phyloP scores from a whole-genome alignment of 37 sponge, comb jelly and placozoan genomes.

The Aphrocallistes beatrix region DNA sequence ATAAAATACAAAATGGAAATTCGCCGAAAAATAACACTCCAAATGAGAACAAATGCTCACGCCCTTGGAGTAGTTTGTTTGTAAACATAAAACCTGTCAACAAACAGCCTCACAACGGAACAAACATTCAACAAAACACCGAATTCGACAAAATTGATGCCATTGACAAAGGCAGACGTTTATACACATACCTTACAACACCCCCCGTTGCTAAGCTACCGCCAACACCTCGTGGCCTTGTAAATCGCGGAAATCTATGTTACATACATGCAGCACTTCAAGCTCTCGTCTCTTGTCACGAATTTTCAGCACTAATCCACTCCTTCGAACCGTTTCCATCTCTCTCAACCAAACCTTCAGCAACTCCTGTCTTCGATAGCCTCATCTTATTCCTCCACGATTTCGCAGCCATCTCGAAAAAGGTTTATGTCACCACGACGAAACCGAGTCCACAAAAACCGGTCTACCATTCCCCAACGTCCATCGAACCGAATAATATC shows the following conservation, averaged over 20 bases:
- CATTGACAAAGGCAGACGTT: background rate
- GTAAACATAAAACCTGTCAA: background rate
- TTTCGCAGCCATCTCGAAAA: background rate
- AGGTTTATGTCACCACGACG: conserved; percentile 3
- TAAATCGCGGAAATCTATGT: conserved; percentile 71
- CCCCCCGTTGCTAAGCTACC: background rate
- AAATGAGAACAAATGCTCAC: background rate
- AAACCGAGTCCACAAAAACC: background rate
- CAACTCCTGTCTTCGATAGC: background rate
- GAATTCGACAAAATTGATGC: background rate
- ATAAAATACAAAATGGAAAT: background rate
- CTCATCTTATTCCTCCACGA: background rate
- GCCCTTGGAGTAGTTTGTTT: background rate
- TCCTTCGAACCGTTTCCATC: conserved; percentile 50
- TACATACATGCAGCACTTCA: conserved; percentile 64
- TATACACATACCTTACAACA: background rate
- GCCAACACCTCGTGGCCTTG: conserved; percentile 54
- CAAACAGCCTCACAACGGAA: background rate
- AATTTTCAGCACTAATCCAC: conserved; percentile 36
- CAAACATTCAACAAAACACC: background rate
- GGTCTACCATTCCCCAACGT: background rate
- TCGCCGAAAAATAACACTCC: background rate
- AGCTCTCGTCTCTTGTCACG: background rate
- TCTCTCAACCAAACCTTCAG: background rate
- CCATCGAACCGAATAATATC: conserved; percentile 57